Base-by-base conservation (phyloP, 2,113 vertebrate species). In the Galbula dea region DNA sequence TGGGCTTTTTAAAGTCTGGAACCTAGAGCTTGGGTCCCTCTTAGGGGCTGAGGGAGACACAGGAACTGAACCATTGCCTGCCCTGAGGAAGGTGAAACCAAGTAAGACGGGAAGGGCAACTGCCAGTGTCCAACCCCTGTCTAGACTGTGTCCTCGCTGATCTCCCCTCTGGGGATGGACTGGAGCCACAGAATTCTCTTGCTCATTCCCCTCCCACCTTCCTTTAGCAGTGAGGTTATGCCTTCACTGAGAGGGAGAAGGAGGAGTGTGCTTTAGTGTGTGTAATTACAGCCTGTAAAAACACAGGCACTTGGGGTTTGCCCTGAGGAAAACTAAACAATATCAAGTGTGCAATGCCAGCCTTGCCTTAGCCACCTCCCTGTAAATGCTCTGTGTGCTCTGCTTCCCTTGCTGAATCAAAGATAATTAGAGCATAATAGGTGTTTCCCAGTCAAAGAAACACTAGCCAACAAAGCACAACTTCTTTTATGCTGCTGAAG, bases 61-160 rank as follows among this genome's bases (percentile, higher is more conserved):
- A 22, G 68, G 89, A 92, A 24, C 49, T 41, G 91, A 94, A 48
- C 3, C 65, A 48, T 34, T 67, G 93, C 72, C 46, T 83, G 68
- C 57, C 80, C 68, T 49, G 69, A 67, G 67, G 41, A 95, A 89
- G 94, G 80, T 92, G 90, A 78, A 95, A 94, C 81, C 69, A 92
- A 96, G 32, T 26, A 30, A 86, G 75, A 30, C 3, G 1, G 90
- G 94, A 95, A 96, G 94, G 83, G 39, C 88, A 90, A 12, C 39
- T 94, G 73, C 57, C 77, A 93, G 90, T 85, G 83, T 12, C 92
- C 92, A 84, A 45, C 9, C 81, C 57, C 90, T 84, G 94, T 96
- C 96, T 96, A 96, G 90, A 96, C 94, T 75, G 86, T 90, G 92
- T 84, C 96, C 95, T 96, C 69, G 0, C 52, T 84, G 80, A 67